Conservation (phyloP, 92 coral and sea anemone species). For the Zoanthus sociatus region DNA sequence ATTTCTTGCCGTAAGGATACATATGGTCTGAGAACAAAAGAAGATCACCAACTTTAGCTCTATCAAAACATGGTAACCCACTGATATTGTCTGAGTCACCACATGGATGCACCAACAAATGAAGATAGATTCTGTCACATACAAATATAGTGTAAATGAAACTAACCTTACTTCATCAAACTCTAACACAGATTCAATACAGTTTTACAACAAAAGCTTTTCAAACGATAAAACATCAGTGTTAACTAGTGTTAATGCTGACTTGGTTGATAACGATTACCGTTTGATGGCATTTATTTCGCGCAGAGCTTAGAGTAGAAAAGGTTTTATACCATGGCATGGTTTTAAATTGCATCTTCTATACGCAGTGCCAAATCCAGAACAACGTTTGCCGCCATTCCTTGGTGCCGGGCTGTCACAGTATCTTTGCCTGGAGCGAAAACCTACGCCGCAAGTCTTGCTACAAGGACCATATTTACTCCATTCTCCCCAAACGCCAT, state of each 20-base stretch:
- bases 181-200: too few species aligned
- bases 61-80: too few species aligned
- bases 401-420: constrained; percentile 37
- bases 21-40: constrained; percentile 24
- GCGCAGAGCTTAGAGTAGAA: too few species aligned
- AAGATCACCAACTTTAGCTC: not conserved
- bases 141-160: too few species aligned
- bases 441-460: constrained; percentile 41
- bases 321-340: constrained; percentile 7
- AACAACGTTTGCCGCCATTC: constrained; percentile 28
- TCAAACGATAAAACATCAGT: too few species aligned
- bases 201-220: too few species aligned
- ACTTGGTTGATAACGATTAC: not conserved
- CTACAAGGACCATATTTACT: constrained; percentile 34
- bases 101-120: too few species aligned
- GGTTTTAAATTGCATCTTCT: constrained; percentile 20
- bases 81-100: too few species aligned
- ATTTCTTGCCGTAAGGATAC: constrained; percentile 44
- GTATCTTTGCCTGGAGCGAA: constrained; percentile 24
- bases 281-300: not conserved
- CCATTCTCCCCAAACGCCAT: constrained; percentile 43
- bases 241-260: too few species aligned
- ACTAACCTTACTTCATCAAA: too few species aligned
- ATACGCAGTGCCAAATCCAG: not conserved
- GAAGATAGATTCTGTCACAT: too few species aligned